phyloP scores from a whole-genome alignment of 2,113 vertebrate species.

The Lampris incognitus region DNA sequence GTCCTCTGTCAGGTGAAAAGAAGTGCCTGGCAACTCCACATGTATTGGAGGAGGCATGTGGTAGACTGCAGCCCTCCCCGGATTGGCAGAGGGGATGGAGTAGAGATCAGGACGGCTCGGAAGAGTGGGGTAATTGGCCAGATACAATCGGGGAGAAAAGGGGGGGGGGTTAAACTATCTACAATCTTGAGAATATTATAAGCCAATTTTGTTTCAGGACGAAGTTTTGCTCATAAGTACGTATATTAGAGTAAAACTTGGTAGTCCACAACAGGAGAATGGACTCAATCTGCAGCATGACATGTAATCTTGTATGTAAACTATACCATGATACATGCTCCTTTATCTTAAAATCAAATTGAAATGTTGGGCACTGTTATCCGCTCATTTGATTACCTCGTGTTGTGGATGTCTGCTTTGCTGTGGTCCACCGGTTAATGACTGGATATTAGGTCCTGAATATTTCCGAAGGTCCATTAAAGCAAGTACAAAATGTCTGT shows the following conservation, averaged over 20 bases:
- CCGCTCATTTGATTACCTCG: constrained; percentile 61
- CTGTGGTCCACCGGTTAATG: constrained; percentile 53
- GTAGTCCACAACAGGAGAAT: constrained; percentile 5
- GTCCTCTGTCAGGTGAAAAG: no score
- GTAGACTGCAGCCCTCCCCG: no score
- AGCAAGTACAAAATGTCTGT: constrained; percentile 48
- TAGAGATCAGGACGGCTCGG: no score
- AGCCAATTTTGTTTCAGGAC: constrained; percentile 6
- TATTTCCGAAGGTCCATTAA: constrained; percentile 73
- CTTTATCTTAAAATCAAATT: constrained; percentile 62
- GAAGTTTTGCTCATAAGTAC: constrained; percentile 5
- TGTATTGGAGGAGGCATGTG: no score
- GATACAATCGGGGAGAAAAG: no score
- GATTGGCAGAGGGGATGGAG: no score
- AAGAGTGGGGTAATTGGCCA: no score
- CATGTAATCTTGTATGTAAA: constrained; percentile 33
- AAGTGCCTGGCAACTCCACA: no score
- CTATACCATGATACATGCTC: constrained; percentile 31
- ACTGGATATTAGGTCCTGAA: constrained; percentile 57
- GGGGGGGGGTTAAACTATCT: constrained; percentile 4
- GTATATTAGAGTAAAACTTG: constrained; percentile 25
- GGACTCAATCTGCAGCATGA: constrained; percentile 10
- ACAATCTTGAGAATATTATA: constrained; percentile 28
- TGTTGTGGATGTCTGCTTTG: constrained; percentile 52
- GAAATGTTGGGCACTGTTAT: constrained; percentile 60